Base-by-base conservation (phyloP, 2,797 vertebrate species). In the Simalia tracyae region DNA sequence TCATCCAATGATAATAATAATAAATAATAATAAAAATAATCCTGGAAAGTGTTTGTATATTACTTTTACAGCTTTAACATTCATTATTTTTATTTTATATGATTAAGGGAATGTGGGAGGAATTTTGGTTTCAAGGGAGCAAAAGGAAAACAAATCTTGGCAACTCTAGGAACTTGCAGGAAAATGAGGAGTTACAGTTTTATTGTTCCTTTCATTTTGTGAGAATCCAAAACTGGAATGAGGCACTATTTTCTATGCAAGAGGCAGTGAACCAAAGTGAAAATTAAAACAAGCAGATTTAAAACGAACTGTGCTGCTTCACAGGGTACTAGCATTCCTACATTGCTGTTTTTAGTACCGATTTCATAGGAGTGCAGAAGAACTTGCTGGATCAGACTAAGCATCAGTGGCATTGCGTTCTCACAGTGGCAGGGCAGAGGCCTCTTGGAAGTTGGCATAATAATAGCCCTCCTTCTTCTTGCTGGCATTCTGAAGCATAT, bases 211-310 rank as follows among this genome's bases (percentile, higher is more conserved):
- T 24, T 93, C 64, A 0, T 28, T 89, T 92, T 2, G 63, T 93
- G 94, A 95, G 89, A 92, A 93, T 95, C 85, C 66, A 61, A 36
- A 95, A 91, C 28, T 63, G 89, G 6, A 94, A 96, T 66, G 96
- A 97, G 96, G 97, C 96, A 97, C 96, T 96, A 93, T 94, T 96
- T 94, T 61, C 93, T 94, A 94, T 72, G 60, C 87, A 94, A 86
- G 36, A 88, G 28, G 94, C 93, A 91, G 89, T 10, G 91, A 94
- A 92, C 91, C 61, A 24, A 60, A 57, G 87, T 90, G 95, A 94
- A 96, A 93, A 86, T 91, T 93, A 56, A 81, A 81, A 81, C 36
- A 81, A 81, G 72, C 17, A 24, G 72, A 24, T 36, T 42, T 76
- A 42, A 76, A 36, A 76, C 72, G 42, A 76, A 76, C 72, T 24